Evolutionary conservation across 2,888 invertebrate species (phyloP).

Genomic region (Drosophila kuntzei): DNA sequence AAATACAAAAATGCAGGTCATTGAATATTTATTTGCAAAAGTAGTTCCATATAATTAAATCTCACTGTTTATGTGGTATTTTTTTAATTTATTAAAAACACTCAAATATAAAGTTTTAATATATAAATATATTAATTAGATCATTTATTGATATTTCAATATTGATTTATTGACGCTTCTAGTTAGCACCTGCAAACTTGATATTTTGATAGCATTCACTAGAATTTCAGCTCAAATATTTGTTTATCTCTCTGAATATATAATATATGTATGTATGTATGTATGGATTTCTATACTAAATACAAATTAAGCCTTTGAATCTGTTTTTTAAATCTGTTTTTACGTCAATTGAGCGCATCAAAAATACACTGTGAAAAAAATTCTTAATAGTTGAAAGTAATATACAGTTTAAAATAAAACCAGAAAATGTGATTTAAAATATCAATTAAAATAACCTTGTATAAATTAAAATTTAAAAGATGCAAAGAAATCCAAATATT

Average conservation of each 20-base stretch:
- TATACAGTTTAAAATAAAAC: neutral
- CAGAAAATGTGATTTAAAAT: too few species aligned
- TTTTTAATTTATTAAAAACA: too few species aligned
- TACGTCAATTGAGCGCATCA: constrained; percentile 1
- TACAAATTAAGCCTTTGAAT: constrained; percentile 14
- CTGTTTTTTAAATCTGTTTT: neutral
- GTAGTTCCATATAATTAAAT: too few species aligned
- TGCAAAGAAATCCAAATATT: too few species aligned
- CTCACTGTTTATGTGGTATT: too few species aligned
- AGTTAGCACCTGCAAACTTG: constrained; percentile 29
- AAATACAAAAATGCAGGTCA: neutral
- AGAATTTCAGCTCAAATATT: neutral
- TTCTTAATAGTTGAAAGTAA: neutral
- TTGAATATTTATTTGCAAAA: neutral
- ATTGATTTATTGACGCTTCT: constrained; percentile 17
- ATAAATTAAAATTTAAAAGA: too few species aligned
- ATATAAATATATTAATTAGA: too few species aligned
- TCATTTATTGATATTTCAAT: neutral
- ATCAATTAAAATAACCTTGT: too few species aligned
- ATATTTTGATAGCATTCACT: neutral
- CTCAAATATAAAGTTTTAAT: too few species aligned
- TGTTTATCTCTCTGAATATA: neutral
- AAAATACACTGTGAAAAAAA: constrained; percentile 8
- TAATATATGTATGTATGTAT: neutral
- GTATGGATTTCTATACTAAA: neutral